These are phyloP conservation scores for Sphaeridia pumilis DNA, from an alignment of 2,888 invertebrate genomes.

Conservation along the genomic window DNA sequence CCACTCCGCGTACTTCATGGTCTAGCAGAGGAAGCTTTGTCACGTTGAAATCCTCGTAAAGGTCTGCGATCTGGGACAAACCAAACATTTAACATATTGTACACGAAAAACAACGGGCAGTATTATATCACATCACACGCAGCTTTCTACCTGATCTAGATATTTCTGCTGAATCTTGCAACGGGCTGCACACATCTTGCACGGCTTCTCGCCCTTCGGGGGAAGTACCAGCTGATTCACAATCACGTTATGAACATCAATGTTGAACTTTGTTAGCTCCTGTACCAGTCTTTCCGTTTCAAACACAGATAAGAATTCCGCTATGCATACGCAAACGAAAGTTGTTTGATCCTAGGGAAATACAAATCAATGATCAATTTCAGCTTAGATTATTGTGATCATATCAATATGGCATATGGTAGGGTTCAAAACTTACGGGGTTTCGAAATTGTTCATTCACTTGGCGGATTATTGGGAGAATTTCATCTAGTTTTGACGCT, in stretches of 20 bases:
- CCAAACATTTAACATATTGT: no score
- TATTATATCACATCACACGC: no score
- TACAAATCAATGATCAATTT: no score
- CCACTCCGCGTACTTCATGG: constrained; percentile 82
- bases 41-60: constrained; percentile 98
- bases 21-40: constrained; percentile 86
- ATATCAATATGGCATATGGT: no score
- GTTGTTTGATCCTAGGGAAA: constrained; percentile 94
- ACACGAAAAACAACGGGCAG: no score
- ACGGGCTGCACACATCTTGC: constrained; percentile 78
- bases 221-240: constrained; percentile 84
- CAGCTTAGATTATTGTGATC: no score
- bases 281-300: constrained; percentile 97
- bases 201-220: constrained; percentile 54
- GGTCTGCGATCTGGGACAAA: constrained; percentile 64
- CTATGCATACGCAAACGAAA: constrained; percentile 98
- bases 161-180: constrained; percentile 91
- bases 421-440: no score
- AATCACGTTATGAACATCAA: constrained; percentile 96
- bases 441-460: constrained; percentile 96
- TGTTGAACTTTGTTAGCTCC: constrained; percentile 85
- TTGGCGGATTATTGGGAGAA: constrained; percentile 82
- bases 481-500: constrained; percentile 85
- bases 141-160: constrained; percentile 72
- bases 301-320: constrained; percentile 95